phyloP scores from a whole-genome alignment of 92 coral and sea anemone species.

The Montipora capitata region DNA sequence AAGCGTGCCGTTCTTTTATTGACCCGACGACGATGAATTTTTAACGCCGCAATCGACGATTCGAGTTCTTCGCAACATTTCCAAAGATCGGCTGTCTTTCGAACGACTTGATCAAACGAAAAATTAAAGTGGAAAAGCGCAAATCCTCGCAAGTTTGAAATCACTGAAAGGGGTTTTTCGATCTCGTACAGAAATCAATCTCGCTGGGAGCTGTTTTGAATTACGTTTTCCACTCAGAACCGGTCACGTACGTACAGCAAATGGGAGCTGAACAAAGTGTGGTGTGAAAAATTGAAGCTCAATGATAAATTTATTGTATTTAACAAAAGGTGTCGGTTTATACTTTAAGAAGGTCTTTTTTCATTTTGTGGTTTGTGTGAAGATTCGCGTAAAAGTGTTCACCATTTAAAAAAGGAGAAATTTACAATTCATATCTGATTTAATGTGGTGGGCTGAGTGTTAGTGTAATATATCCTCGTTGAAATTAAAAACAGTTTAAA shows the following conservation, averaged over 20 bases:
- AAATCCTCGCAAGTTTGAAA: background rate
- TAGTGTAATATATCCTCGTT: background rate
- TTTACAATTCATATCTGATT: slow-evolving; percentile 34
- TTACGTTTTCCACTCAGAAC: slow-evolving; percentile 25
- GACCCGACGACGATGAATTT: background rate
- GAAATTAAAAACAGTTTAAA: background rate
- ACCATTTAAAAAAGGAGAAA: slow-evolving; percentile 27
- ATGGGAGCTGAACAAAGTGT: slow-evolving; percentile 32
- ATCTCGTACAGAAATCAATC: slow-evolving; percentile 17
- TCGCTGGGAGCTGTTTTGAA: slow-evolving; percentile 24
- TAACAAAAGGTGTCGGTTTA: background rate
- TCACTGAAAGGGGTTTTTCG: slow-evolving; percentile 18
- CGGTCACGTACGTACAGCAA: slow-evolving; percentile 33
- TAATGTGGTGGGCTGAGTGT: background rate
- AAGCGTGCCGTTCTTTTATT: slow-evolving; percentile 40
- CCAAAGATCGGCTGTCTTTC: background rate
- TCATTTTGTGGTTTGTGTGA: slow-evolving; percentile 21
- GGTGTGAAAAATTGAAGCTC: slow-evolving; percentile 12
- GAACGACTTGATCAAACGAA: background rate
- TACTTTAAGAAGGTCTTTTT: slow-evolving; percentile 9
- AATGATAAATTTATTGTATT: slow-evolving; percentile 14
- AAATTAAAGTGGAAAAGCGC: background rate
- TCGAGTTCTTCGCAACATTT: background rate
- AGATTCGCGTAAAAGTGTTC: background rate
- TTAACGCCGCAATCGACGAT: slow-evolving; percentile 7